Evolutionary conservation across 1,140 invertebrate genomes (phyloP), one percentile per base, ranked within the genome.

Genomic region (Drosophila sp.): DNA sequence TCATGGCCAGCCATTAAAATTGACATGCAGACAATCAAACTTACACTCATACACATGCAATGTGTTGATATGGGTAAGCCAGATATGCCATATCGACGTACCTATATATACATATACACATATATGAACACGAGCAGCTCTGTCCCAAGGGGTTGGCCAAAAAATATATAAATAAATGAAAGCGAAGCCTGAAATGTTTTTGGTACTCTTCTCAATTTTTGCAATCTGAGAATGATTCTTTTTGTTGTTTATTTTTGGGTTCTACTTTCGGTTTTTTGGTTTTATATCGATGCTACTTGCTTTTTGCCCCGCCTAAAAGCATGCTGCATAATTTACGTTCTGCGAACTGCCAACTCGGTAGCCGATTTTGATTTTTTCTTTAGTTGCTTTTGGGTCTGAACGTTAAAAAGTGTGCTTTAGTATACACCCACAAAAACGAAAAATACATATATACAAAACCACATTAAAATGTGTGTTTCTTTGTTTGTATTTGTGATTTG

Each of bases 1-100:
- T 87, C 80, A 87, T 87, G 83, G 84, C 76, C 79, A 70, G 58
- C 79, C 84, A 87, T 87, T 89, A 83, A 89, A 83, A 87, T 80
- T 89, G 84, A 87, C 76, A 79, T 70, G 41, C 65, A 68, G 55
- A 64, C 54, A 61, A 61, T 66, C 66, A 66, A 27, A 64, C 10
- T 33, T 62, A 72, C 5, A 58, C 54, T 38, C 7, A 41, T 50
- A 50, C 44, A 65, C 27, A 65, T 5, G 40, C 23, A 75, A 66
- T 70, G 71, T 76, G 71, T 72, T 70, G 78, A 74, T 68, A 58
- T 60, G 63, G 64, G 35, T 47, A 80, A 50, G 17, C 25, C 41
- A 25, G 23, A 33, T 30, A 61, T 70, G 58, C 8, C 25, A 65
- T 66, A 73, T 47, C 32, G 56, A 47, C 56, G 41, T n/a, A 66